Percentiles rank a stretch among this genome's conserved stretches.
These are phyloP conservation scores for Drosophila azteca DNA, from an alignment of 1,140 invertebrate species.

Conservation along the genomic window DNA sequence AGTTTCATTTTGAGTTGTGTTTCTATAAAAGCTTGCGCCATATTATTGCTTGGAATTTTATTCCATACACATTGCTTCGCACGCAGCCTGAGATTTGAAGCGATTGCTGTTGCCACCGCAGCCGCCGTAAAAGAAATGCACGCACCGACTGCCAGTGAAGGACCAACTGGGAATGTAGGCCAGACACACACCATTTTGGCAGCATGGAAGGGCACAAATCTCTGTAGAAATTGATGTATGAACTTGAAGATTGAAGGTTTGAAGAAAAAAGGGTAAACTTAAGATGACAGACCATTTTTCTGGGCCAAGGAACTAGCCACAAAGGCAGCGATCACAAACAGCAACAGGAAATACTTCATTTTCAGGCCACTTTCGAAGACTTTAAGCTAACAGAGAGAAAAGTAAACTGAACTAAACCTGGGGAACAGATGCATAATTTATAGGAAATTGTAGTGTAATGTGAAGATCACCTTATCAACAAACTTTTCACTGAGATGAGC, in stretches of 20 bases:
- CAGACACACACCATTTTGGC: constrained; percentile 27
- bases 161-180: constrained; percentile 59
- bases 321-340: constrained; percentile 22
- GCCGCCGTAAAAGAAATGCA: constrained; percentile 90
- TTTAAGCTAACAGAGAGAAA: not conserved
- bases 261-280: not conserved
- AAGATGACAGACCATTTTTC: constrained; percentile 27
- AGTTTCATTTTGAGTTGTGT: no score
- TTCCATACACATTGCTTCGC: constrained; percentile 38
- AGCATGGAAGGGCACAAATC: constrained; percentile 25
- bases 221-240: constrained; percentile 10
- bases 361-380: not conserved
- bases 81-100: constrained; percentile 84
- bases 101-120: constrained; percentile 95
- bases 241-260: no score
- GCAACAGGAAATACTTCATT: constrained; percentile 38
- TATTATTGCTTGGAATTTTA: no score
- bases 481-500: no score
- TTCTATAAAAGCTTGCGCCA: no score
- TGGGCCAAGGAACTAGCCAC: constrained; percentile 11
- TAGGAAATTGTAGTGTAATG: constrained; percentile 8
- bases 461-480: no score
- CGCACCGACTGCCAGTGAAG: constrained; percentile 90
- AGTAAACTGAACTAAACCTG: not conserved
- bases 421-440: no score